phyloP scores from a whole-genome alignment of 2,113 vertebrate genomes.

The Typhlomys cinereus region DNA sequence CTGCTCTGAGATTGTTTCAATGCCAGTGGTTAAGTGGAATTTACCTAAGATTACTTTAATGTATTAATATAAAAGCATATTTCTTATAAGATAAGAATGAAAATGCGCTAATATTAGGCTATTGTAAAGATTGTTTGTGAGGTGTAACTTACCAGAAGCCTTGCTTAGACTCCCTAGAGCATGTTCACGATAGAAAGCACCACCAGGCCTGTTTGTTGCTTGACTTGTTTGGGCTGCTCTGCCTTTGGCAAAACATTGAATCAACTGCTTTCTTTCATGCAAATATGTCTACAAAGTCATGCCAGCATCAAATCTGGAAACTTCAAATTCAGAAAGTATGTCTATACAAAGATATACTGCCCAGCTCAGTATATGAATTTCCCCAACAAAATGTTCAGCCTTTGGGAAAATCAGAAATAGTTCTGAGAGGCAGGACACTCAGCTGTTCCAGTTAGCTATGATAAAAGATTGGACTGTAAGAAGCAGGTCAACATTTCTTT shows the following conservation, averaged over 20 bases:
- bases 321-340: neutral
- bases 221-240: neutral
- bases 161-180: neutral
- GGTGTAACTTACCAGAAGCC: neutral
- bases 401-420: neutral
- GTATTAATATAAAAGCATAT: neutral
- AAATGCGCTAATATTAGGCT: neutral
- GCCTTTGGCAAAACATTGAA: neutral
- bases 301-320: neutral
- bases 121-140: neutral
- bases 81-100: neutral
- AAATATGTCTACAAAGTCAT: neutral
- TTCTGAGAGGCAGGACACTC: neutral
- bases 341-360: neutral
- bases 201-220: neutral
- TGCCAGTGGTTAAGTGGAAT: neutral
- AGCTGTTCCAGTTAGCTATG: neutral
- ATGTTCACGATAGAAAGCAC: neutral
- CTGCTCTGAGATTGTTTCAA: too few species aligned
- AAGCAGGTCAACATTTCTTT: neutral
- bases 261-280: neutral
- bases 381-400: neutral
- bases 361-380: neutral
- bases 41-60: constrained; percentile 10
- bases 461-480: neutral